Evolutionary conservation across 2,888 invertebrate genomes (phyloP).

Genomic region (Malachius bipustulatus): DNA sequence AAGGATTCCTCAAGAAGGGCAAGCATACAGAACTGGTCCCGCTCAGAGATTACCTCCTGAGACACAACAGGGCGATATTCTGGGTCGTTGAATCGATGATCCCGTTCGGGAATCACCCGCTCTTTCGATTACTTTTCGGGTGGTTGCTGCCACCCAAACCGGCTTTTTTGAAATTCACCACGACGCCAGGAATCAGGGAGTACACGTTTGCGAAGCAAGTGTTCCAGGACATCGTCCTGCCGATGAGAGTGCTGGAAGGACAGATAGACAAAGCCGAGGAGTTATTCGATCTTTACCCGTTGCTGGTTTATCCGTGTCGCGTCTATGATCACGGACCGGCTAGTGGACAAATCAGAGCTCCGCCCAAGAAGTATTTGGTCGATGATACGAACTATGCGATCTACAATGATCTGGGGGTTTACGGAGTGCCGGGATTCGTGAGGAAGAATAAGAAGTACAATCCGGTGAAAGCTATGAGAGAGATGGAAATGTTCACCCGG

Average conservation of each 20-base stretch:
- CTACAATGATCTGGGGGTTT: slow-evolving; percentile 60
- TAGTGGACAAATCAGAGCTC: slow-evolving; percentile 47
- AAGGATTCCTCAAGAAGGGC: slow-evolving; percentile 43
- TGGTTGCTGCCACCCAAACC: slow-evolving; percentile 60
- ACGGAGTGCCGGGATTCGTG: slow-evolving; percentile 55
- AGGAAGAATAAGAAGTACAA: slow-evolving; percentile 46
- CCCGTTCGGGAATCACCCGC: slow-evolving; percentile 52
- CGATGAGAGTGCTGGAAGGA: slow-evolving; percentile 49
- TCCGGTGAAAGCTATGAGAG: slow-evolving; percentile 52
- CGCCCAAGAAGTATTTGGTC: slow-evolving; percentile 45
- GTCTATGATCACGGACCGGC: slow-evolving; percentile 50
- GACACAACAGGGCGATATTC: slow-evolving; percentile 57
- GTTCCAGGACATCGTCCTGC: slow-evolving; percentile 59
- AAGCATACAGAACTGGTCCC: slow-evolving; percentile 50
- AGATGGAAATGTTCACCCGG: slow-evolving; percentile 57
- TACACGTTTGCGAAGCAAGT: slow-evolving; percentile 61
- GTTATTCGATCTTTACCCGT: slow-evolving; percentile 53
- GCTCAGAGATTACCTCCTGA: slow-evolving; percentile 48
- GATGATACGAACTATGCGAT: slow-evolving; percentile 55
- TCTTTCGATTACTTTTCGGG: slow-evolving; percentile 50
- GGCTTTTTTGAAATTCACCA: slow-evolving; percentile 60
- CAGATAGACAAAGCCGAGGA: slow-evolving; percentile 48
- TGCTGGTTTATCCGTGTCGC: slow-evolving; percentile 58
- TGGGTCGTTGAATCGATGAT: slow-evolving; percentile 65
- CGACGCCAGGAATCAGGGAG: slow-evolving; percentile 53